phyloP scores from a whole-genome alignment of 2,888 invertebrate species.

The Morpho helenor region DNA sequence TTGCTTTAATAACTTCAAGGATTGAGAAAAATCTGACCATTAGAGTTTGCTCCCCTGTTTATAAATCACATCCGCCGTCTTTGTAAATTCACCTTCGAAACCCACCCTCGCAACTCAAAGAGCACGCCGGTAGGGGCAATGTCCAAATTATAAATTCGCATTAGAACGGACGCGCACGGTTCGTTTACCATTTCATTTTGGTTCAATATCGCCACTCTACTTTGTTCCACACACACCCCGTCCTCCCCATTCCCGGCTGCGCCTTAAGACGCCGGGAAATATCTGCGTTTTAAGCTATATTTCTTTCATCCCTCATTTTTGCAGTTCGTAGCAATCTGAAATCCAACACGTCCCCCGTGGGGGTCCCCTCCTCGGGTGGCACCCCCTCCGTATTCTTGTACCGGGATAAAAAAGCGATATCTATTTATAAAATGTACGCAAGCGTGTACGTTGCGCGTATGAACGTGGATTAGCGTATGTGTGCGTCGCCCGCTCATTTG shows the following conservation, averaged over 20 bases:
- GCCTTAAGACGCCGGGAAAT: slow-evolving; percentile 79
- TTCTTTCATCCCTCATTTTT: slow-evolving; percentile 81
- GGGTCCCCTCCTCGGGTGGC: slow-evolving; percentile 65
- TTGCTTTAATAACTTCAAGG: slow-evolving; percentile 51
- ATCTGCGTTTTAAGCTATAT: slow-evolving; percentile 81
- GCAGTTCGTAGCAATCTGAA: slow-evolving; percentile 81
- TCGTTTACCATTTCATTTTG: slow-evolving; percentile 79
- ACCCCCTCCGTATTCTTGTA: slow-evolving; percentile 72
- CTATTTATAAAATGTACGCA: slow-evolving; percentile 78
- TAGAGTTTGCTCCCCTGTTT: slow-evolving; percentile 49
- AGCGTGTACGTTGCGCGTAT: slow-evolving; percentile 63
- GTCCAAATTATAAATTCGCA: slow-evolving; percentile 80
- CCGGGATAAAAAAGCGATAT: slow-evolving; percentile 79
- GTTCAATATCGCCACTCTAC: slow-evolving; percentile 79
- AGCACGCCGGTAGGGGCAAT: slow-evolving; percentile 68
- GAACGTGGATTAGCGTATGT: slow-evolving; percentile 63
- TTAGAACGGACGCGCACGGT: slow-evolving; percentile 79
- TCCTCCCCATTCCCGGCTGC: slow-evolving; percentile 47
- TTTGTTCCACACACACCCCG: slow-evolving; percentile 77
- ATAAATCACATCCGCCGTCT: slow-evolving; percentile 72
- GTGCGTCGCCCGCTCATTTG: slow-evolving; percentile 74
- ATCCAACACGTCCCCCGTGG: slow-evolving; percentile 79
- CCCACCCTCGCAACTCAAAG: slow-evolving; percentile 69
- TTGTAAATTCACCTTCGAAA: slow-evolving; percentile 65
- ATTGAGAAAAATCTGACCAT: slow-evolving; percentile 15